phyloP scores from a whole-genome alignment of 1,140 invertebrate species.

The Eupristina koningsbergeri region DNA sequence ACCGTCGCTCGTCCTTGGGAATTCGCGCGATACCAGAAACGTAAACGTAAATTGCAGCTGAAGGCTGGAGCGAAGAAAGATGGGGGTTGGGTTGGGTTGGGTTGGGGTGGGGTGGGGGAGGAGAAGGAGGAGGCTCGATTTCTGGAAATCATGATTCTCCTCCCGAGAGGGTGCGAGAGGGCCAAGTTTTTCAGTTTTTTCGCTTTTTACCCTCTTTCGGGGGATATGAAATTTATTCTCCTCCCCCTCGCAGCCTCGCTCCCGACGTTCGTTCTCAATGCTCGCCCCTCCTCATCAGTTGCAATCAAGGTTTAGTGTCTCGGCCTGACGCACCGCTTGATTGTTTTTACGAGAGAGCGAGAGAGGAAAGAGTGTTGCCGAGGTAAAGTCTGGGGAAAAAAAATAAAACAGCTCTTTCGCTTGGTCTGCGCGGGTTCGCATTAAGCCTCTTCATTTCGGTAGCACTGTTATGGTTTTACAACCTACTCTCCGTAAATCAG shows the following conservation, averaged over 20 bases:
- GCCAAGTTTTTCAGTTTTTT: conserved; percentile 11
- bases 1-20: conserved; percentile 46
- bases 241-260: background rate
- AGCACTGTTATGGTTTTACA: conserved; percentile 69
- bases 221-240: conserved; percentile 8
- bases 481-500: conserved; percentile 64
- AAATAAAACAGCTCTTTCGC: conserved; percentile 49
- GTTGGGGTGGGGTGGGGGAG: too few species aligned
- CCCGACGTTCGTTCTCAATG: conserved; percentile 16
- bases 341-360: conserved; percentile 67
- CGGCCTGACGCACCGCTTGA: conserved; percentile 63
- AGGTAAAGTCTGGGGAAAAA: conserved; percentile 55
- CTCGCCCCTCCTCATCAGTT: conserved; percentile 62
- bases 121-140: background rate
- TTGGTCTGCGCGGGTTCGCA: conserved; percentile 53
- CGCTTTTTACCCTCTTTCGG: background rate
- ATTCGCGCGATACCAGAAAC: conserved; percentile 42
- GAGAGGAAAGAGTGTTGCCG: conserved; percentile 37
- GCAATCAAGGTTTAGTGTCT: conserved; percentile 68
- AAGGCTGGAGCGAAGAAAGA: background rate
- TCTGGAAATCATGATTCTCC: conserved; percentile 32
- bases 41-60: conserved; percentile 22
- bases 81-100: too few species aligned
- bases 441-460: conserved; percentile 69
- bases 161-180: conserved; percentile 21